Base-by-base conservation (phyloP, 1,140 invertebrate species). In the Heterodera carotae region DNA sequence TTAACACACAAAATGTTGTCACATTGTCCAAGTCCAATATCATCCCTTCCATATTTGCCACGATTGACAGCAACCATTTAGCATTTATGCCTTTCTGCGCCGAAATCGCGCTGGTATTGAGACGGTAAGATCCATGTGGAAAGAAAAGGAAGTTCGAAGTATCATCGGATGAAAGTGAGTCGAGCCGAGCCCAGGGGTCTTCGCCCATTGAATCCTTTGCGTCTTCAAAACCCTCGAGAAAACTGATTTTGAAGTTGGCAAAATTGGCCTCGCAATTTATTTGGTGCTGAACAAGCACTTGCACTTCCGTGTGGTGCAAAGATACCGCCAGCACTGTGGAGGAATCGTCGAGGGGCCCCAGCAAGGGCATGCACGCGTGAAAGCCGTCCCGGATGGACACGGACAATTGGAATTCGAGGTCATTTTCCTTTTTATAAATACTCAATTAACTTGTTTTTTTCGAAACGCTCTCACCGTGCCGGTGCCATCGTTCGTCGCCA, bases 31-130 rank as follows among this genome's bases (percentile, higher is more conserved):
- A 76, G 71, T 86, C 85, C 43, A 86, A 82, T 18, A 81, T 69
- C 83, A 86, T 88, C 70, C 97, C 97, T 90, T 98, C 94, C 97
- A 99, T 99, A 89, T 97, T 93, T 95, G 96, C 98, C 80, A 94
- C 93, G 0, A 98, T 94, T 88, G 97, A 98, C 34, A 99, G 89
- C 80, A 98, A 92, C 97, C 96, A 98, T 89, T 98, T 98, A 2
- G 96, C 95, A 89, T 97, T 97, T 84, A 77, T 74, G 4, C 27
- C 62, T 1, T 69, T 64, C 64, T 69, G 75, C 3, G 84, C 76
- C 43, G 80, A 69, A 56, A 76, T 82, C 22, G 82, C 85, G 36
- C 80, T 81, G 6, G 86, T 85, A 53, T 84, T 86, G 22, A 87
- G 76, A 22, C 82, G 56, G 36, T 87, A 87, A 31, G 75, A 74